A percentile compares a stretch with the other conserved stretches of the same genome.
Evolutionary conservation across 2,113 vertebrate genomes (phyloP).

Genomic region (Ochotona curzoniae): DNA sequence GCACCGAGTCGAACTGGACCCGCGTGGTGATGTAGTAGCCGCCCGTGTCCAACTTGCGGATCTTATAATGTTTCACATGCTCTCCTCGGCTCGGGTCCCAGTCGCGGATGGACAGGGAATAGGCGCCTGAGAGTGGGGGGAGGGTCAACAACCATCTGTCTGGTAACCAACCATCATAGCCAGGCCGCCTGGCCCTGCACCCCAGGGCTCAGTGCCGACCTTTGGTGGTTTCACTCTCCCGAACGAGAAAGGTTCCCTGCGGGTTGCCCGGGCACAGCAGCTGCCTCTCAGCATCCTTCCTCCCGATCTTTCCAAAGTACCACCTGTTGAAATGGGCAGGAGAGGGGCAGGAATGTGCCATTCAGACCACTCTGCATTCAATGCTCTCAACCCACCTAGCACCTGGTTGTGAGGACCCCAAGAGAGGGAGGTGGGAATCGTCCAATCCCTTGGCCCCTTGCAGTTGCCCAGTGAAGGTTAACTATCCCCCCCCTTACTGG

Average conservation of each 20-base stretch:
- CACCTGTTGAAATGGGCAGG: constrained; percentile 86
- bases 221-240: constrained; percentile 97
- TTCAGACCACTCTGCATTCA: background rate
- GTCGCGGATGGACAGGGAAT: constrained; percentile 97
- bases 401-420: background rate
- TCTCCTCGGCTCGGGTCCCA: constrained; percentile 95
- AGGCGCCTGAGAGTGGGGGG: constrained; percentile 89
- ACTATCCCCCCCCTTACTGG: background rate
- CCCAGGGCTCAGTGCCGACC: constrained; percentile 80
- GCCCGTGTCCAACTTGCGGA: constrained; percentile 96
- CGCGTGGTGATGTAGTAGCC: constrained; percentile 99
- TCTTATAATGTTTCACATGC: constrained; percentile 99
- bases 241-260: constrained; percentile 94
- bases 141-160: background rate
- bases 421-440: background rate
- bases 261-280: constrained; percentile 91
- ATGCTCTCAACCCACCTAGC: background rate
- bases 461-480: background rate
- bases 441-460: background rate
- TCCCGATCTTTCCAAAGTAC: constrained; percentile 97
- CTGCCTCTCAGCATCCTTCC: constrained; percentile 95
- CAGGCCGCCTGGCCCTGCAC: too few species aligned
- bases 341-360: background rate
- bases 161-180: background rate
- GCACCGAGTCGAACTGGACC: constrained; percentile 94